These are phyloP conservation scores for Drosophila miranda DNA, from an alignment of 1,140 invertebrate genomes.

Conservation along the genomic window DNA sequence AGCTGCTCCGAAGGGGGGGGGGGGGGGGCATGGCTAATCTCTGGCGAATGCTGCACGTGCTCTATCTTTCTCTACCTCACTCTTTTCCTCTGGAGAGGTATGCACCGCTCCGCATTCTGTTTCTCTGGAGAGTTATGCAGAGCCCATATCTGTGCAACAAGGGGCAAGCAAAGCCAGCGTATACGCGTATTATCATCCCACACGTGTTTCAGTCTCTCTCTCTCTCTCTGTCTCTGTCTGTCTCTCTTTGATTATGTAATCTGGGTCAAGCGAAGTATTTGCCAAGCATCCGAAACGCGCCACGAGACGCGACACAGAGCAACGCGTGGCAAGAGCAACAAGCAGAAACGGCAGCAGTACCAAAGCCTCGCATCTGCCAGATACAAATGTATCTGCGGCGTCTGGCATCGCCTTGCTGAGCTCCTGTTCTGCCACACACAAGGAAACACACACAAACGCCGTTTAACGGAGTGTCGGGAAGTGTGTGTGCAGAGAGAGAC, in stretches of 20 bases:
- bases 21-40: conserved; percentile 13
- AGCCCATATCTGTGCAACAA: conserved; percentile 41
- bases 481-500: conserved; percentile 31
- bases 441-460: conserved; percentile 67
- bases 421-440: conserved; percentile 73
- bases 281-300: conserved; percentile 31
- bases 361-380: conserved; percentile 34
- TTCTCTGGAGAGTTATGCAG: conserved; percentile 31
- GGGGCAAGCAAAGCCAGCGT: conserved; percentile 19
- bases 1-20: conserved; percentile 7
- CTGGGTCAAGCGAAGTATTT: conserved; percentile 72
- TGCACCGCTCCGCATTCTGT: background rate
- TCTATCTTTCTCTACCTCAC: conserved; percentile 9
- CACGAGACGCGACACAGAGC: background rate
- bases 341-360: conserved; percentile 20
- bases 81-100: conserved; percentile 11
- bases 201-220: conserved; percentile 17
- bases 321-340: conserved; percentile 43
- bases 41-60: conserved; percentile 51
- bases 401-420: conserved; percentile 46
- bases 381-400: conserved; percentile 69
- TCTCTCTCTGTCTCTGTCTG: background rate
- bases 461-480: conserved; percentile 11
- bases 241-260: conserved; percentile 59
- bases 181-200: conserved; percentile 19